phyloP scores from a whole-genome alignment of 2,888 invertebrate genomes.

The Sinodicranocentrus sp. region DNA sequence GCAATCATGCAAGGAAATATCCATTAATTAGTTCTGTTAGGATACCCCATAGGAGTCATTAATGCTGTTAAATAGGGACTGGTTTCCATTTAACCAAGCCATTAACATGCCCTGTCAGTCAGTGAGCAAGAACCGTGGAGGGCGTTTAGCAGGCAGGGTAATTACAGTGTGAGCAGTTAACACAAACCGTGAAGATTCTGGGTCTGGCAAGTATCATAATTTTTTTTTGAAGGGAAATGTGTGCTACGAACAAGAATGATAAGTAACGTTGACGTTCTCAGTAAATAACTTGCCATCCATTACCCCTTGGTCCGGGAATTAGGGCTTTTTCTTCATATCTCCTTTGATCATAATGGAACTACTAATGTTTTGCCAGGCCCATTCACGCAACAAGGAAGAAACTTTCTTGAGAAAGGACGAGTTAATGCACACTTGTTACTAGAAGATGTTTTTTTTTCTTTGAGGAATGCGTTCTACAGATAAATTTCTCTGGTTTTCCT shows the following conservation, averaged over 20 bases:
- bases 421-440: slow-evolving; percentile 23
- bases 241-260: background rate
- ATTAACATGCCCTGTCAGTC: slow-evolving; percentile 27
- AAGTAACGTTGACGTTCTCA: slow-evolving; percentile 31
- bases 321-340: background rate
- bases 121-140: slow-evolving; percentile 40
- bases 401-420: background rate
- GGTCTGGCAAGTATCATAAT: slow-evolving; percentile 39
- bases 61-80: slow-evolving; percentile 38
- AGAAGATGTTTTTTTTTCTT: no score
- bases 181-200: slow-evolving; percentile 45
- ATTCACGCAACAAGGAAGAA: background rate
- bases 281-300: background rate
- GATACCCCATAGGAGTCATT: slow-evolving; percentile 46
- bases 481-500: slow-evolving; percentile 47
- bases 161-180: slow-evolving; percentile 63
- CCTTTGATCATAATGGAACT: background rate
- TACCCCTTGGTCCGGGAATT: slow-evolving; percentile 1
- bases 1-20: slow-evolving; percentile 70
- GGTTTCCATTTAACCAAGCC: slow-evolving; percentile 36
- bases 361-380: background rate
- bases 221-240: no score
- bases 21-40: slow-evolving; percentile 69
- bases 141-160: slow-evolving; percentile 36
- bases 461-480: background rate